A percentile compares a stretch with the other conserved stretches of the same genome.
Conservation (phyloP, 2,113 vertebrate genomes). For the Eptatretus burgeri region DNA sequence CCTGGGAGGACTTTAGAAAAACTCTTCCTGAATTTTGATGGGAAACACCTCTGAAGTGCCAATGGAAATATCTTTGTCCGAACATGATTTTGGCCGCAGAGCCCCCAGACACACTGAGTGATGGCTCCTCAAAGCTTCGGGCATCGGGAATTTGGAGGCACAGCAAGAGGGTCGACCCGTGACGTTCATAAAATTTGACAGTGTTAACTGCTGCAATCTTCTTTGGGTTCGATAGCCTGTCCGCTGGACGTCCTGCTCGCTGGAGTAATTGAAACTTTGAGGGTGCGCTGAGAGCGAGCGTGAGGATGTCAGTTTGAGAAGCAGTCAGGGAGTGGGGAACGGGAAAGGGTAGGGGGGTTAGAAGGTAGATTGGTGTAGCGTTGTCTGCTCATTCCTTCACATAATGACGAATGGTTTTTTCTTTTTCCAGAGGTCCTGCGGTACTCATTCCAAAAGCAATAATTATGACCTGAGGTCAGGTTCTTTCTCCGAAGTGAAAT, state of each 20-base stretch:
- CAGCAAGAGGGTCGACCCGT: not conserved
- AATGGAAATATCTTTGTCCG: not conserved
- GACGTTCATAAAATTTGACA: not conserved
- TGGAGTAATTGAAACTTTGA: conserved; percentile 3
- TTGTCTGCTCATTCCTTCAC: no score
- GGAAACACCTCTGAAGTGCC: not conserved
- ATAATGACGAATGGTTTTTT: no score
- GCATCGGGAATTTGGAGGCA: not conserved
- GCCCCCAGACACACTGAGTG: not conserved
- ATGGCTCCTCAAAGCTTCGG: not conserved
- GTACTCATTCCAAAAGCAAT: no score
- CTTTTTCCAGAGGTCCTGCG: no score
- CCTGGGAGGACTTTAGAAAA: no score
- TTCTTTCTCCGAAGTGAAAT: no score
- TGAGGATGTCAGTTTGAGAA: no score
- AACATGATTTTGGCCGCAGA: not conserved
- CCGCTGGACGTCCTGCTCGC: not conserved
- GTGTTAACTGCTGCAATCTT: conserved; percentile 1
- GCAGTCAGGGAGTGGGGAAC: no score
- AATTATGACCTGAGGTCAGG: no score
- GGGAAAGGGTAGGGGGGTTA: no score
- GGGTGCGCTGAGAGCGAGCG: no score
- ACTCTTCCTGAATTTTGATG: not conserved
- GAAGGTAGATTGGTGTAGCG: no score
- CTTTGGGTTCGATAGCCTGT: not conserved